Percentiles rank a stretch among this genome's conserved stretches.
Conservation (phyloP, 2,888 invertebrate genomes). For the Monoplex corrugatus region DNA sequence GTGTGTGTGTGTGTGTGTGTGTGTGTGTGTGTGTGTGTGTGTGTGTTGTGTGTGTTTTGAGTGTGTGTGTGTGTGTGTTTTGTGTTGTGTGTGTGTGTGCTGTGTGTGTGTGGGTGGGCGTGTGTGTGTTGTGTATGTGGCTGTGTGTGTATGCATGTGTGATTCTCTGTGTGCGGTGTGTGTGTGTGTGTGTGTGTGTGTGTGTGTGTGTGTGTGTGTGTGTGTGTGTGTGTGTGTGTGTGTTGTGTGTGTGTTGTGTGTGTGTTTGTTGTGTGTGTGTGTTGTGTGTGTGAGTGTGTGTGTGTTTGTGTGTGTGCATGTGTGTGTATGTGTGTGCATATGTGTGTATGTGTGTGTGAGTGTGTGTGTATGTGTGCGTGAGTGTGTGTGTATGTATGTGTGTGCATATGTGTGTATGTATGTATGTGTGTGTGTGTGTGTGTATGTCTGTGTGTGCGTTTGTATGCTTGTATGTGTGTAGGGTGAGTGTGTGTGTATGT, state of each 20-base stretch:
- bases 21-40: background rate
- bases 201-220: background rate
- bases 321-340: background rate
- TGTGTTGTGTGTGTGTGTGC: background rate
- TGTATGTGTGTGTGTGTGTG: slow-evolving; percentile 6
- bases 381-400: background rate
- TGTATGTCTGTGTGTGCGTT: background rate
- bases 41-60: too few species aligned
- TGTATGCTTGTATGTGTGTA: background rate
- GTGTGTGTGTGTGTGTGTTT: background rate
- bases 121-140: too few species aligned
- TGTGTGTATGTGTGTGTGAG: background rate
- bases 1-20: too few species aligned
- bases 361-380: background rate
- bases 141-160: too few species aligned
- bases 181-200: background rate
- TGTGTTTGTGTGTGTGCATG: background rate
- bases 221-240: background rate
- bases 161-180: background rate
- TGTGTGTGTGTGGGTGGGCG: too few species aligned
- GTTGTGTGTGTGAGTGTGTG: background rate
- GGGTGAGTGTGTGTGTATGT: too few species aligned
- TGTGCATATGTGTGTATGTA: background rate
- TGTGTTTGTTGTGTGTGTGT: too few species aligned
- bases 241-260: background rate